Evolutionary conservation across 2,888 invertebrate species (phyloP).

Genomic region (Mesorhabditis sp.): DNA sequence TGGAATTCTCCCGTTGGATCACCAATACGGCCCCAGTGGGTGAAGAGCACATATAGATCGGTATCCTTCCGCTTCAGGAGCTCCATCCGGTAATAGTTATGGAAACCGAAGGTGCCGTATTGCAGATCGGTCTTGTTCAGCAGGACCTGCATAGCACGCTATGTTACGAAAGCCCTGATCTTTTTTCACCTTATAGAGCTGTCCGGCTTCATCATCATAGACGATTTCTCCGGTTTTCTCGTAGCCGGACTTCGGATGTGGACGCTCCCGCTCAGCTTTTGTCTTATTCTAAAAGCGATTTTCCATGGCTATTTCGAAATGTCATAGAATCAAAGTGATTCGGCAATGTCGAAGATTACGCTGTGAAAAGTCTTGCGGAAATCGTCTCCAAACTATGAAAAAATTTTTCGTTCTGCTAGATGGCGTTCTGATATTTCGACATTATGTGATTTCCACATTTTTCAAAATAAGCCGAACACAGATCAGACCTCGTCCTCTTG

Average conservation of each 20-base stretch:
- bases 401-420: too few species aligned
- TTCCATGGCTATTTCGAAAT: background rate
- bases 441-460: too few species aligned
- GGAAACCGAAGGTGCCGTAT: constrained; percentile 61
- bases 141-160: constrained; percentile 45
- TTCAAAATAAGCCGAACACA: too few species aligned
- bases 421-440: too few species aligned
- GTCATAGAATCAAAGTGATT: too few species aligned
- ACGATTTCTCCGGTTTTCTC: constrained; percentile 37
- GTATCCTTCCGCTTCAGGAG: constrained; percentile 61
- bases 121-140: constrained; percentile 63
- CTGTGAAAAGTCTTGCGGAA: too few species aligned
- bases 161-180: background rate
- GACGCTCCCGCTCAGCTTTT: constrained; percentile 25
- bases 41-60: constrained; percentile 63
- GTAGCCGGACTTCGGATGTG: constrained; percentile 31
- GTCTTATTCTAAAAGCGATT: constrained; percentile 11
- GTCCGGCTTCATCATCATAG: constrained; percentile 30
- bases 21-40: constrained; percentile 65
- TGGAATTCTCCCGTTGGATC: constrained; percentile 45
- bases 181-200: constrained; percentile 27
- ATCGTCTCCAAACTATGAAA: too few species aligned
- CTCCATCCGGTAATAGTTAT: constrained; percentile 66
- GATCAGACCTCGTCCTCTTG: constrained; percentile 16
- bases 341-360: too few species aligned